Evolutionary conservation across 2,113 vertebrate genomes (phyloP).

Genomic region (Ptyas mucosa): DNA sequence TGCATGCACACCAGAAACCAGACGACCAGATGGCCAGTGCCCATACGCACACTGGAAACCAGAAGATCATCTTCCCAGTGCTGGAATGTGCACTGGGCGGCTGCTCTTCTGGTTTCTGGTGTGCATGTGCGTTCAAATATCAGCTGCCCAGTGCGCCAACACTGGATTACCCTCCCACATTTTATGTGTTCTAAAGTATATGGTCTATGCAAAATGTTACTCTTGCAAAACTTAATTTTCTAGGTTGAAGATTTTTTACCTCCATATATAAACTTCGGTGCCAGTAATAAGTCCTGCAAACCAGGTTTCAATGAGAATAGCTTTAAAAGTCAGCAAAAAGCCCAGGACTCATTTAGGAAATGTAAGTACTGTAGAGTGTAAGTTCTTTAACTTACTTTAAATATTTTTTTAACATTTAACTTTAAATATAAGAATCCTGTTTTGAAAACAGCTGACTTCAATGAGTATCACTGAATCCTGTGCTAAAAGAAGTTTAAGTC

Average conservation of each 20-base stretch:
- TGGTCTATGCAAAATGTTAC: slow-evolving; percentile 29
- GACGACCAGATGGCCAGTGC: no score
- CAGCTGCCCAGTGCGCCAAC: no score
- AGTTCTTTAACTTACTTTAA: neutral
- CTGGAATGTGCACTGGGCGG: no score
- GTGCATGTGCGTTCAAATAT: no score
- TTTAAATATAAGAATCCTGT: neutral
- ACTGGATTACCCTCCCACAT: neutral
- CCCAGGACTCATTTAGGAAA: slow-evolving; percentile 69
- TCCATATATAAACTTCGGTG: slow-evolving; percentile 70
- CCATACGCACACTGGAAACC: no score
- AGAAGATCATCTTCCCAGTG: no score
- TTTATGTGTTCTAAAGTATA: neutral
- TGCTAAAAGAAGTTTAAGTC: neutral
- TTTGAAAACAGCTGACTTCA: slow-evolving; percentile 21
- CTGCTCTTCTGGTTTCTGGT: no score
- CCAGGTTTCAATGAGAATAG: slow-evolving; percentile 65
- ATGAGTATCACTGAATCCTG: neutral
- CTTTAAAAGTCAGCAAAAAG: slow-evolving; percentile 73
- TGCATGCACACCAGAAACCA: no score
- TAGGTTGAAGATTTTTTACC: slow-evolving; percentile 70
- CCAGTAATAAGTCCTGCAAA: slow-evolving; percentile 63
- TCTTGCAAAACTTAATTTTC: slow-evolving; percentile 56
- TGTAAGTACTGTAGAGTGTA: slow-evolving; percentile 61
- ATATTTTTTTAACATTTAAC: neutral